Evolutionary conservation across 2,888 invertebrate species (phyloP).

Genomic region (Drosophila maculinotata): DNA sequence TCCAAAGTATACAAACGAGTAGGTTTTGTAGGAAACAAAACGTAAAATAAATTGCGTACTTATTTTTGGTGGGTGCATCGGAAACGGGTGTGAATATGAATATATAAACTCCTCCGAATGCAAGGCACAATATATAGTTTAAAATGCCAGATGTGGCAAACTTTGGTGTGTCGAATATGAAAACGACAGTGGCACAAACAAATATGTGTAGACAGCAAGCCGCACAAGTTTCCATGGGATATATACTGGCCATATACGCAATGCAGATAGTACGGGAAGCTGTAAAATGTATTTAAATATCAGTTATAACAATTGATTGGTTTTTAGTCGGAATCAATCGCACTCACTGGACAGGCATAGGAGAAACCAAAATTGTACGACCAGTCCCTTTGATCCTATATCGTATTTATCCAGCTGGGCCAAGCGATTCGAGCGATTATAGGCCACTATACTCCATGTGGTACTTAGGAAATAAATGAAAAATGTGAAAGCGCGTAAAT

Average conservation of each 20-base stretch:
- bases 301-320: too few relatives aligned
- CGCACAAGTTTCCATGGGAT: conserved; percentile 48
- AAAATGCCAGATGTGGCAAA: conserved; percentile 30
- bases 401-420: conserved; percentile 64
- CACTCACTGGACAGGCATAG: conserved; percentile 56
- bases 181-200: conserved; percentile 50
- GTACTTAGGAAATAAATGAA: conserved; percentile 56
- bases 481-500: conserved; percentile 48
- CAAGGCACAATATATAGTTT: conserved; percentile 60
- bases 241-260: conserved; percentile 58
- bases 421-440: conserved; percentile 62
- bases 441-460: conserved; percentile 63
- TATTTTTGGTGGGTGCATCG: conserved; percentile 63
- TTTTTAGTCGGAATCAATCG: too few relatives aligned
- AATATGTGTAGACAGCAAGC: conserved; percentile 42
- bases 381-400: conserved; percentile 54
- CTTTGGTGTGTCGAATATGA: conserved; percentile 48
- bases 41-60: conserved; percentile 54
- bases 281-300: too few relatives aligned
- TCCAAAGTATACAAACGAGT: conserved; percentile 34
- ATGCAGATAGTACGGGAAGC: conserved; percentile 58
- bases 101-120: conserved; percentile 61
- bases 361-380: conserved; percentile 58
- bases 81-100: conserved; percentile 64
- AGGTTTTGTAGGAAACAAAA: conserved; percentile 52